Evolutionary conservation across 2,797 vertebrate species (phyloP), one percentile per base, ranked within the genome.

Genomic region (Ambastaia sidthimunki): DNA sequence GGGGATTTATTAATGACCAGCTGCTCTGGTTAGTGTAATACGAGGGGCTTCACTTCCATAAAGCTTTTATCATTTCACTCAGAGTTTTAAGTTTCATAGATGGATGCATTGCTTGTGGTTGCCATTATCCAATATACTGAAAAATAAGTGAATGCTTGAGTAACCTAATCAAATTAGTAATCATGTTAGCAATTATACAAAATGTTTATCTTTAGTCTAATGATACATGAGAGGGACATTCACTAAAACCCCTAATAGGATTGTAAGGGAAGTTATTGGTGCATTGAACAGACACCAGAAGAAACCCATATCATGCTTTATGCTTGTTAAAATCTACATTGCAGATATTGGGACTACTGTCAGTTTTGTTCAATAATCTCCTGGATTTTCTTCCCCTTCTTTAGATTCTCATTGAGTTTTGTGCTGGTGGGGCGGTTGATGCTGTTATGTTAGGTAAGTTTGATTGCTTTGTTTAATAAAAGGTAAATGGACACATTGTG

Each of bases 351-450:
- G 16, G 11, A 71, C 18, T 2, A 3, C 18, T 54, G 37, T 60
- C 12, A 44, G 71, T 7, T 55, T 48, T 0, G 41, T 59, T 76
- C 0, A 75, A 41, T 52, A 18, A 57, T 74, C n/a, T 83, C n/a
- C 60, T 70, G 0, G 6, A 34, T 73, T 0, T 21, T 85, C 16
- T 28, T 15, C 83, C 77, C 88, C 85, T 88, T 65, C 80, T 88
- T 13, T 92, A 99, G 98, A 99, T 99, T 87, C 94, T 99, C 84
- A 99, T 99, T 74, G 98, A 99, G 93, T 99, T 99, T 90, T 99
- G 98, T 93, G 97, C 96, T 10, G 98, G 98, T 82, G 98, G 98
- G 88, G 98, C 98, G 50, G 97, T 99, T 69, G 98, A 99, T 91
- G 97, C 97, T 85, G 96, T 99, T 86, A 99, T 99, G 97, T 90